These are phyloP conservation scores for Phorcus lineatus DNA, from an alignment of 2,888 invertebrate genomes.

Conservation along the genomic window DNA sequence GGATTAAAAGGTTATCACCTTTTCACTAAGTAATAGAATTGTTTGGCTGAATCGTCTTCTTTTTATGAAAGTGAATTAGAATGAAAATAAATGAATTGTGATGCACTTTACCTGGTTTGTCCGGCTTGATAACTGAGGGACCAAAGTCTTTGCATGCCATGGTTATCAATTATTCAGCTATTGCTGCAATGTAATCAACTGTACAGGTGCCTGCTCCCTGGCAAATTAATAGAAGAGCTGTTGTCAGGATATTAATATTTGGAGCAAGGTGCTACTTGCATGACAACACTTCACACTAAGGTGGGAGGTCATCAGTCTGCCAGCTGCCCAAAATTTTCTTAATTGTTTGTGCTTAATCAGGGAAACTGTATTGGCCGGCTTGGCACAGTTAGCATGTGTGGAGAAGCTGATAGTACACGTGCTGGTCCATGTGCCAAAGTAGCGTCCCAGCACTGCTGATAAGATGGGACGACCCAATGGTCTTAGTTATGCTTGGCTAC, in stretches of 20 bases:
- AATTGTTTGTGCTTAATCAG: background rate
- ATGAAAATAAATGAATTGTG: too few species aligned
- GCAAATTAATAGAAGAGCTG: background rate
- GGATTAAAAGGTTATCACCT: too few species aligned
- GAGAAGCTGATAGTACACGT: conserved; percentile 37
- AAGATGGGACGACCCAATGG: background rate
- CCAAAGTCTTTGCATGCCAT: background rate
- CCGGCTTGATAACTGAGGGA: too few species aligned
- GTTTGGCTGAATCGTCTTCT: too few species aligned
- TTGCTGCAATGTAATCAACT: conserved; percentile 1
- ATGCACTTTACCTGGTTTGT: too few species aligned
- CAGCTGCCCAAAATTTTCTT: background rate
- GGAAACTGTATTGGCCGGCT: background rate
- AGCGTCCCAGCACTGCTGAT: background rate
- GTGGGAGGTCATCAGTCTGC: background rate
- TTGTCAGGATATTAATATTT: conserved; percentile 10
- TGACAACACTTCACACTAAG: background rate
- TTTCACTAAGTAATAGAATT: too few species aligned
- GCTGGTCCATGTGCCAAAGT: conserved; percentile 3
- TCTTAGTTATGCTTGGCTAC: background rate
- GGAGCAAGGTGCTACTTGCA: background rate
- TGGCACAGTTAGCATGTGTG: conserved; percentile 25
- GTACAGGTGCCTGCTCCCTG: background rate
- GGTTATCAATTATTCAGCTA: background rate
- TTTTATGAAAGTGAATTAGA: too few species aligned